Percentiles rank a stretch among this genome's conserved stretches.
Conservation (phyloP, 1,140 invertebrate genomes). For the Hirudo medicinalis region DNA sequence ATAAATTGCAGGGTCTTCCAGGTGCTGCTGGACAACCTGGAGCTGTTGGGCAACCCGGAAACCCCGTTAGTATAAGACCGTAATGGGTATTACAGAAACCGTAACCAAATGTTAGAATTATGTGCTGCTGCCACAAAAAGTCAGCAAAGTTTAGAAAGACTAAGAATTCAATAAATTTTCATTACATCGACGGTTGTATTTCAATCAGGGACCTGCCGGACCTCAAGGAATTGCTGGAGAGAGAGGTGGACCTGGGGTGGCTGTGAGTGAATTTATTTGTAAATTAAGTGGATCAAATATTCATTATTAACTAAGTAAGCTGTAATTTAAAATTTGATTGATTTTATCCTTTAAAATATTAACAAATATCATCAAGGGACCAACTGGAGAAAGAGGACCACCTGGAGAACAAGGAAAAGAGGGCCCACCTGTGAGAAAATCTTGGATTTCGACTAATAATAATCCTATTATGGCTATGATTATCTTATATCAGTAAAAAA, state of each 20-base stretch:
- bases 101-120: background rate
- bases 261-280: conserved; percentile 26
- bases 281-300: background rate
- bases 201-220: conserved; percentile 19
- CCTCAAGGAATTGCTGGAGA: conserved; percentile 51
- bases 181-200: background rate
- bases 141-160: background rate
- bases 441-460: no score
- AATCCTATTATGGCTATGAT: background rate
- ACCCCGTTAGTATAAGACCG: conserved; percentile 39
- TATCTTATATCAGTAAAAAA: background rate
- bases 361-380: conserved; percentile 5
- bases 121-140: no score
- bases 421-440: background rate
- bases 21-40: conserved; percentile 50
- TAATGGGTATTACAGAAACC: background rate
- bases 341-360: background rate
- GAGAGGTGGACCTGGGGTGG: conserved; percentile 43
- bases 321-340: background rate
- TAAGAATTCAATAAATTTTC: no score
- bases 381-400: conserved; percentile 30
- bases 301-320: no score
- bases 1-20: conserved; percentile 42
- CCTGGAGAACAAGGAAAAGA: conserved; percentile 20
- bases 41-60: conserved; percentile 55